phyloP scores from a whole-genome alignment of 92 coral and sea anemone species.

The Zoanthus gigantus region DNA sequence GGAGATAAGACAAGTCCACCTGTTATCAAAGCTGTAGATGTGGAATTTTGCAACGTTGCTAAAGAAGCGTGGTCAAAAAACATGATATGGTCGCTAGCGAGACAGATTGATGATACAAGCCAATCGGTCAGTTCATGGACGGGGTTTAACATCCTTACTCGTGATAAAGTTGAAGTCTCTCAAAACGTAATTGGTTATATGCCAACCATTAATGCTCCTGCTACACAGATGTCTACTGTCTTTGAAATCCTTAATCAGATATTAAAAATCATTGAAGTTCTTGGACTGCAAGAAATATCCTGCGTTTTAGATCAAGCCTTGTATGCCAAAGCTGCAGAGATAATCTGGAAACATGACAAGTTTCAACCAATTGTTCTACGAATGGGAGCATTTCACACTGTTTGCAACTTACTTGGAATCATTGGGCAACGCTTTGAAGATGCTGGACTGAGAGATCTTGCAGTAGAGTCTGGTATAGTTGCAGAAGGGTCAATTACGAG shows the following conservation, averaged over 20 bases:
- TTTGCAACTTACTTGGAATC: constrained; percentile 4
- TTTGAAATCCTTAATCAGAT: constrained; percentile 48
- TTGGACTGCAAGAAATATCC: constrained; percentile 42
- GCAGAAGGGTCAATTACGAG: constrained; percentile 36
- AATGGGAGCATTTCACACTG: constrained; percentile 59
- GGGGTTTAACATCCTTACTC: constrained; percentile 62
- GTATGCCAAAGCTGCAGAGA: constrained; percentile 55
- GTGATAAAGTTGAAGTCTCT: constrained; percentile 43
- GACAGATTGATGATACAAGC: constrained; percentile 27
- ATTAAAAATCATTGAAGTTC: constrained; percentile 53
- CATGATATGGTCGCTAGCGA: constrained; percentile 47
- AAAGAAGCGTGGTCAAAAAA: constrained; percentile 41
- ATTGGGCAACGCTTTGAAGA: constrained; percentile 23
- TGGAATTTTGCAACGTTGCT: constrained; percentile 16
- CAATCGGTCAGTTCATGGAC: constrained; percentile 69
- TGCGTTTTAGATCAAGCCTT: constrained; percentile 62
- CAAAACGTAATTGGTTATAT: constrained; percentile 63
- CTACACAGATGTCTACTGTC: constrained; percentile 56
- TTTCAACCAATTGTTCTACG: constrained; percentile 35
- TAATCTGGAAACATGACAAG: constrained; percentile 53
- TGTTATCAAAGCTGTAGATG: constrained; percentile 37
- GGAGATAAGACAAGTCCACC: constrained; percentile 43
- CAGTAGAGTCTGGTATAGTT: constrained; percentile 44
- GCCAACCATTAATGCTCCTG: constrained; percentile 51
- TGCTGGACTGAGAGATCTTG: constrained; percentile 37